These are phyloP conservation scores for Platichthys flesus DNA, from an alignment of 2,113 vertebrate genomes.

Conservation along the genomic window DNA sequence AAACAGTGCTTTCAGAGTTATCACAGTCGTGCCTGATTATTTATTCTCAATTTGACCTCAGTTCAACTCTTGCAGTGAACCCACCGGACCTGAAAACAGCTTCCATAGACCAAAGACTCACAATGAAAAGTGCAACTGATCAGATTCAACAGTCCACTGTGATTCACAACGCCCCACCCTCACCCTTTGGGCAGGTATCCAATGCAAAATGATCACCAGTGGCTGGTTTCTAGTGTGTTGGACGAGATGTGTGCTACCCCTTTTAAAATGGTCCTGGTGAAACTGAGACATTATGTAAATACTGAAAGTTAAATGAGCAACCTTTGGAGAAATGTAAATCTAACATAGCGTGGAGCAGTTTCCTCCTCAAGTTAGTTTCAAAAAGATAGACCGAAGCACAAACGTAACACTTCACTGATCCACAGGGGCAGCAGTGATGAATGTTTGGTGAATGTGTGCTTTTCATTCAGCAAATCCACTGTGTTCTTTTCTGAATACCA, in stretches of 20 bases:
- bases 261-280: conserved; percentile 8
- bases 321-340: conserved; percentile 43
- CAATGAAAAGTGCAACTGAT: too few relatives aligned
- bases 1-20: not conserved
- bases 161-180: not conserved
- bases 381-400: not conserved
- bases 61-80: too few relatives aligned
- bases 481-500: too few relatives aligned
- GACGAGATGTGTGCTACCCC: conserved; percentile 3
- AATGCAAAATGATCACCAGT: conserved; percentile 42
- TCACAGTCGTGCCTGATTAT: too few relatives aligned
- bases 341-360: not conserved
- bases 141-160: too few relatives aligned
- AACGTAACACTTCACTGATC: not conserved
- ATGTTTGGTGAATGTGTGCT: not conserved
- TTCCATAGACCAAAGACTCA: too few relatives aligned
- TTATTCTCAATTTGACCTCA: too few relatives aligned
- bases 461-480: conserved; percentile 1
- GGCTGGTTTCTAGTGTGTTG: not conserved
- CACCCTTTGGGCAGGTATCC: conserved; percentile 38
- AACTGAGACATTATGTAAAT: conserved; percentile 48
- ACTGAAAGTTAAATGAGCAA: not conserved
- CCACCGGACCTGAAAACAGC: too few relatives aligned
- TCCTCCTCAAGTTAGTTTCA: conserved; percentile 8
- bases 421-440: not conserved